These are phyloP conservation scores for Beroe ovata DNA, from an alignment of 37 sponge, comb jelly and placozoan genomes.

Conservation along the genomic window DNA sequence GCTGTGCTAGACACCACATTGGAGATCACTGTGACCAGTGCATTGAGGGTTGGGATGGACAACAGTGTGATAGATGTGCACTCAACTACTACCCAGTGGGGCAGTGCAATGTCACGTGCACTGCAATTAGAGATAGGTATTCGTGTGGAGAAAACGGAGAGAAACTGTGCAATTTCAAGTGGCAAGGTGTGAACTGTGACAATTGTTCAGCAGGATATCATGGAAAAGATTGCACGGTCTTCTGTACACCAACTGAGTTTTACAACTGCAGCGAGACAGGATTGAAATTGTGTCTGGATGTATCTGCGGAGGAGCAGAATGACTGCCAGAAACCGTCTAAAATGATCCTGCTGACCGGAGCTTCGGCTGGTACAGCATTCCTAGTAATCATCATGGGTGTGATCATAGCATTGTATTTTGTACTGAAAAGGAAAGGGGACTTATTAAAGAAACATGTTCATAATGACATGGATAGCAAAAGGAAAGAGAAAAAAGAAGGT, in stretches of 20 bases:
- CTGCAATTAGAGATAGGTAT: background rate
- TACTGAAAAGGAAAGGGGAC: too few species aligned
- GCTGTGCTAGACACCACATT: background rate
- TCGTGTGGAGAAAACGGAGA: background rate
- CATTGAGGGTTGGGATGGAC: background rate
- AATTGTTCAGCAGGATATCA: background rate
- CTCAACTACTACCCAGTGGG: conserved; percentile 1
- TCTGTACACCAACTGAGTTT: background rate
- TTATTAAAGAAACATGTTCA: too few species aligned
- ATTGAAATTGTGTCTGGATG: background rate
- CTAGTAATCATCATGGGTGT: too few species aligned
- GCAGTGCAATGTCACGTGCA: background rate
- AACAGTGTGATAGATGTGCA: background rate
- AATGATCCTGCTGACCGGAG: too few species aligned
- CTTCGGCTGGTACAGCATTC: too few species aligned
- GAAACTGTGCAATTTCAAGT: background rate
- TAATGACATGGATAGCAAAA: too few species aligned
- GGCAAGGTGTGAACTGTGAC: conserved; percentile 22
- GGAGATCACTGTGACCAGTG: background rate
- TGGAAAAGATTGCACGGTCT: background rate
- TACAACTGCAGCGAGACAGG: background rate
- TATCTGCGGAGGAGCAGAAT: background rate
- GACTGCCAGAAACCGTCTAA: too few species aligned
- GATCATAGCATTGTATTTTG: too few species aligned
- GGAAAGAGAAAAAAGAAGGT: background rate